Percentiles rank a stretch among this genome's conserved stretches.
phyloP scores from a whole-genome alignment of 2,113 vertebrate species.

The Mus pahari region DNA sequence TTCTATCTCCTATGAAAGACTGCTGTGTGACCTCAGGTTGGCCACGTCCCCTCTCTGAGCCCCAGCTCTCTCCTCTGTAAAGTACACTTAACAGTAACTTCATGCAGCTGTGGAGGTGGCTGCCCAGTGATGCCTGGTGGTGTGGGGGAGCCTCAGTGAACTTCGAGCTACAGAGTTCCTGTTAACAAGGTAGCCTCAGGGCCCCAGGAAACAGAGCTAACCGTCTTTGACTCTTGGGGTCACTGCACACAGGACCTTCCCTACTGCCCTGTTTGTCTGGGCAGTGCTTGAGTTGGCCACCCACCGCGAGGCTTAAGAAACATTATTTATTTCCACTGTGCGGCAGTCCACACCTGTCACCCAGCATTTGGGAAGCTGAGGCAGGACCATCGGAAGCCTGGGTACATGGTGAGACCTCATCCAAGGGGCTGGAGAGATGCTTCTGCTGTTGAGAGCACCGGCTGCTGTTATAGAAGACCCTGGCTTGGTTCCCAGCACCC shows the following conservation, averaged over 20 bases:
- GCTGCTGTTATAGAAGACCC: background rate
- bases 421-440: background rate
- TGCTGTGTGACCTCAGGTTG: background rate
- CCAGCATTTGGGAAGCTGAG: background rate
- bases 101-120: background rate
- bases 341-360: background rate
- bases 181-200: background rate
- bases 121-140: background rate
- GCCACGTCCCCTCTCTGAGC: background rate
- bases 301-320: background rate
- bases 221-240: background rate
- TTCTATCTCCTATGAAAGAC: background rate
- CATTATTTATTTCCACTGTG: too few species aligned
- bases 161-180: rapidly evolving
- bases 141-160: rapidly evolving
- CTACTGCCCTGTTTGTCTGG: rapidly evolving
- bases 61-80: background rate
- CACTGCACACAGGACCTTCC: rapidly evolving
- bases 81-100: background rate
- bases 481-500: background rate
- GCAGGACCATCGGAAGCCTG: background rate
- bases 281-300: rapidly evolving
- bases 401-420: too few species aligned
- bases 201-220: background rate
- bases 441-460: background rate